phyloP scores from a whole-genome alignment of 2,797 vertebrate genomes.

The Platalea minor region DNA sequence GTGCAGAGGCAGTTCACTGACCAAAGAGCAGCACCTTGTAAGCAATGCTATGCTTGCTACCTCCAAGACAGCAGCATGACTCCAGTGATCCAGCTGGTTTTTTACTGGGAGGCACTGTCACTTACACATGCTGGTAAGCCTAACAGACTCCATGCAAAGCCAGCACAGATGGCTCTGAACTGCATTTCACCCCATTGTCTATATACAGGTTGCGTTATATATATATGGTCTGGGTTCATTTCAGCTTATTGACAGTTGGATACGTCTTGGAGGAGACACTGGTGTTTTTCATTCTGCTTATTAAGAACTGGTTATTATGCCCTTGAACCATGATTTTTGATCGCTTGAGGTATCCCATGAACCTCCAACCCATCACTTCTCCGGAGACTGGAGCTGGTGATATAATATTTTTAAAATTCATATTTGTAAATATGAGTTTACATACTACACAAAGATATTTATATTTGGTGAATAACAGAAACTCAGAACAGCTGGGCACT shows the following conservation, averaged over 20 bases:
- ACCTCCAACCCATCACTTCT: not conserved
- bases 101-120: not conserved
- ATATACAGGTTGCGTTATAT: not conserved
- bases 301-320: not conserved
- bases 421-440: not conserved
- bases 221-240: not conserved
- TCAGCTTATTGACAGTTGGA: not conserved
- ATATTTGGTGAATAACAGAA: not conserved
- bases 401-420: not conserved
- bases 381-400: not conserved
- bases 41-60: not conserved
- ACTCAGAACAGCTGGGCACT: not conserved
- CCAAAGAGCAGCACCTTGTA: not conserved
- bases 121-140: not conserved
- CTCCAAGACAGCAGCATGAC: not conserved
- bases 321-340: not conserved
- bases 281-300: not conserved
- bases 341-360: not conserved
- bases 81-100: not conserved
- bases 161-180: not conserved
- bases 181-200: not conserved
- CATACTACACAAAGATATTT: not conserved
- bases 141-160: not conserved
- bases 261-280: accelerated
- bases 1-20: not conserved